A percentile compares a stretch with the other conserved stretches of the same genome.
Conservation (phyloP, 2,888 invertebrate genomes). For the Ectemnius cavifrons region DNA sequence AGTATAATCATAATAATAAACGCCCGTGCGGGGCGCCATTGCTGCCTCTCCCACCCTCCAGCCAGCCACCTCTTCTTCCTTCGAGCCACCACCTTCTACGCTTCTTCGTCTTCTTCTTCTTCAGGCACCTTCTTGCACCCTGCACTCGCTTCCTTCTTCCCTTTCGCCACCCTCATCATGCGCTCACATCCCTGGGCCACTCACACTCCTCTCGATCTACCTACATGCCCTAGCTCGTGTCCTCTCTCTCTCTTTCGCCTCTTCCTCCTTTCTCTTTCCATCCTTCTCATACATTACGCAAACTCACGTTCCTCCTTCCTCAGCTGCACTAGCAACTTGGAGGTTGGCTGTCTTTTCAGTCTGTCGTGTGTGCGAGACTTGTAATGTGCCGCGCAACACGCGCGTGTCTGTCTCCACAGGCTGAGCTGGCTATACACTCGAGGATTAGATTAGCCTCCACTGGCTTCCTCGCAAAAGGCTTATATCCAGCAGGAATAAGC, state of each 20-base stretch:
- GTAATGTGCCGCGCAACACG: conserved; percentile 45
- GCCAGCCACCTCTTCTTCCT: conserved; percentile 48
- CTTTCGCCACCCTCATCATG: conserved; percentile 63
- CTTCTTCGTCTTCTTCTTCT: conserved; percentile 36
- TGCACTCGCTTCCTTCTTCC: conserved; percentile 32
- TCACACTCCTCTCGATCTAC: conserved; percentile 42
- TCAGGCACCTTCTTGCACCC: conserved; percentile 6
- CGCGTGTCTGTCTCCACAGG: conserved; percentile 37
- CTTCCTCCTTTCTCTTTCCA: conserved; percentile 17
- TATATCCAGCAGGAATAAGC: conserved; percentile 68
- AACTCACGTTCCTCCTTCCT: conserved; percentile 25
- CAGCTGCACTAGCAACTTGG: background rate
- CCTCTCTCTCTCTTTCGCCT: too few species aligned
- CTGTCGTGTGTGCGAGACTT: conserved; percentile 16
- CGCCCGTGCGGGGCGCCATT: conserved; percentile 76
- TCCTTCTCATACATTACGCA: conserved; percentile 60
- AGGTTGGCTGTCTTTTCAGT: conserved; percentile 31
- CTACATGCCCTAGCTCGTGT: conserved; percentile 44
- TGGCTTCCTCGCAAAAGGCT: conserved; percentile 70
- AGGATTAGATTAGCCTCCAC: conserved; percentile 74
- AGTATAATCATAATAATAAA: conserved; percentile 78
- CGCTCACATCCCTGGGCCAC: conserved; percentile 43
- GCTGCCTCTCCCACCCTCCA: conserved; percentile 69
- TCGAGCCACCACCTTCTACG: conserved; percentile 24
- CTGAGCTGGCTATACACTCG: conserved; percentile 68